These are phyloP conservation scores for Oncorhynchus clarkii DNA, from an alignment of 2,113 vertebrate genomes.

Conservation along the genomic window DNA sequence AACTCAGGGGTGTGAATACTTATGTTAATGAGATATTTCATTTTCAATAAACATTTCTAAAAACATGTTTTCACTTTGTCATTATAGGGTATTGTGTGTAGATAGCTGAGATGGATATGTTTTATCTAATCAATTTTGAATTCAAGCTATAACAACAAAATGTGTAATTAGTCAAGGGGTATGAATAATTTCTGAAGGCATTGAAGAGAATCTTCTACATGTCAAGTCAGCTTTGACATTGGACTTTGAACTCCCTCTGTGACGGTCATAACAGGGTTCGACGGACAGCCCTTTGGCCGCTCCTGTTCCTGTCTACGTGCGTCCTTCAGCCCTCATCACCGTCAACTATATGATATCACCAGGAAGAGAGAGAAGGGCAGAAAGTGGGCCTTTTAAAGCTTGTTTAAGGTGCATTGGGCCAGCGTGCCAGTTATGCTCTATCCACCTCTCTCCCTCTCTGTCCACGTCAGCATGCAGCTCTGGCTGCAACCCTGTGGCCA, in stretches of 20 bases:
- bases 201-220: conserved; percentile 14
- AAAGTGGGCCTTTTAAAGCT: conserved; percentile 42
- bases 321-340: conserved; percentile 37
- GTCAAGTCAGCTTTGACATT: conserved; percentile 17
- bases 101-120: too few relatives aligned
- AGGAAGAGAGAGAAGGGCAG: background rate
- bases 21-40: too few relatives aligned
- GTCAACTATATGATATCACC: conserved; percentile 31
- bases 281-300: background rate
- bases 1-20: too few relatives aligned
- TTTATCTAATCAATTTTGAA: too few relatives aligned
- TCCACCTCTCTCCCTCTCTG: background rate
- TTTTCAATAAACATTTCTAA: too few relatives aligned
- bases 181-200: too few relatives aligned
- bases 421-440: conserved; percentile 15
- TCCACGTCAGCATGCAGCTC: background rate
- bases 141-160: too few relatives aligned
- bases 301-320: background rate
- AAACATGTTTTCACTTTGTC: too few relatives aligned
- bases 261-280: background rate
- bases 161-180: too few relatives aligned
- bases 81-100: too few relatives aligned
- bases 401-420: conserved; percentile 14
- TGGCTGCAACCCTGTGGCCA: background rate
- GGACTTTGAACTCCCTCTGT: conserved; percentile 14